Evolutionary conservation across 2,113 vertebrate species (phyloP).

Genomic region (Ovis canadensis): DNA sequence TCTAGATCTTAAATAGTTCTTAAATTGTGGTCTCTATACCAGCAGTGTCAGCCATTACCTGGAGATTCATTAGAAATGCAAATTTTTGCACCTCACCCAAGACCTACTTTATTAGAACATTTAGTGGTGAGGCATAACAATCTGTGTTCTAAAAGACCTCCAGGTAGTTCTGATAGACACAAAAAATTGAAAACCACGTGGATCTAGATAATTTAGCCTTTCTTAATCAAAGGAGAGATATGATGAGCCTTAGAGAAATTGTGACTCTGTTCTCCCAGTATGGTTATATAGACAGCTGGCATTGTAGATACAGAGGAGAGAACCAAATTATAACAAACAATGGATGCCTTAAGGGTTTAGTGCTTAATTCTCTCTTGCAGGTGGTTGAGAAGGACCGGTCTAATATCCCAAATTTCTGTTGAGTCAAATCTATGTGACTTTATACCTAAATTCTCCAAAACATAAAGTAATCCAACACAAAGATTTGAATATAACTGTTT

Average conservation of each 20-base stretch:
- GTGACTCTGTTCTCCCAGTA: not conserved
- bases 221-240: not conserved
- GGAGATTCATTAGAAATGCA: not conserved
- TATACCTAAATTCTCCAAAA: not conserved
- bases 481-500: constrained; percentile 4
- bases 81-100: not conserved
- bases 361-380: not conserved
- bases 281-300: not conserved
- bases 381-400: not conserved
- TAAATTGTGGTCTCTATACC: not conserved
- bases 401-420: not conserved
- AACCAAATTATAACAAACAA: not conserved
- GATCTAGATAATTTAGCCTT: not conserved
- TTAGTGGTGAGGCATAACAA: not conserved
- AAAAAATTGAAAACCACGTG: not conserved
- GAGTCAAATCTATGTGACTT: not conserved
- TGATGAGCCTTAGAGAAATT: not conserved
- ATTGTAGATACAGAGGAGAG: not conserved
- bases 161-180: not conserved
- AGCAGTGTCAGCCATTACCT: not conserved
- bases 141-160: not conserved
- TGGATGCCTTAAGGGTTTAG: not conserved
- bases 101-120: not conserved
- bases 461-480: not conserved
- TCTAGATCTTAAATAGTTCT: not conserved